Evolutionary conservation across 2,797 vertebrate species (phyloP).

Genomic region (Onychomys leucogaster): DNA sequence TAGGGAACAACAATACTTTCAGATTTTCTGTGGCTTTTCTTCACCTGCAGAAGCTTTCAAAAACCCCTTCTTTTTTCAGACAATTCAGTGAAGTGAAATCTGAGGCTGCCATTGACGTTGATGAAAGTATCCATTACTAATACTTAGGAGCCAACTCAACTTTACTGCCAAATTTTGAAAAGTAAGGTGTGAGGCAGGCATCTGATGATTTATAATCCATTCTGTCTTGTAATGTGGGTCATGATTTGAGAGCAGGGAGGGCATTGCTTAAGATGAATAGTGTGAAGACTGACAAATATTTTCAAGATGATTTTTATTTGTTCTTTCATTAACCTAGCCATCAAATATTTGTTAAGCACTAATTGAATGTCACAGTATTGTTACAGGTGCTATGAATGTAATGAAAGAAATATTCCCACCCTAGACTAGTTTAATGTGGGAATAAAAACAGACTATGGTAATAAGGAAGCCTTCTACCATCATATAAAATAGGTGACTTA

Average conservation of each 20-base stretch:
- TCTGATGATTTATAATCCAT: not conserved
- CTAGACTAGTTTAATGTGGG: not conserved
- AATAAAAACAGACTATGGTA: not conserved
- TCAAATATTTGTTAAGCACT: constrained; percentile 3
- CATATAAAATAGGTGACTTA: not conserved
- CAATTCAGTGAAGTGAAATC: constrained; percentile 41
- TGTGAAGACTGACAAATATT: not conserved
- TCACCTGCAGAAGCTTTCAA: constrained; percentile 66
- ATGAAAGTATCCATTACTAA: constrained; percentile 48
- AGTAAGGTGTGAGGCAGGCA: not conserved
- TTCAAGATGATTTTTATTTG: constrained; percentile 7
- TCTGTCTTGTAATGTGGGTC: not conserved
- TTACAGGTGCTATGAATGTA: constrained; percentile 13
- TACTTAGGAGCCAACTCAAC: constrained; percentile 4
- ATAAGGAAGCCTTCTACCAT: not conserved
- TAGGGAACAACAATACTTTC: constrained; percentile 48
- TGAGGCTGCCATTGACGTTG: constrained; percentile 56
- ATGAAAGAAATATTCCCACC: not conserved
- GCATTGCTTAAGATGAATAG: not conserved
- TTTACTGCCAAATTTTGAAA: constrained; percentile 29
- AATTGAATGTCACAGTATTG: constrained; percentile 4
- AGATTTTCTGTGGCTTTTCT: constrained; percentile 63
- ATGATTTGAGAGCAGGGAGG: not conserved
- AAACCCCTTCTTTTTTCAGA: constrained; percentile 59
- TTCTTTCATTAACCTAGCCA: constrained; percentile 33